Percentiles rank a stretch among this genome's conserved stretches.
phyloP scores from a whole-genome alignment of 2,888 invertebrate species.

The Lochmaea crataegi region DNA sequence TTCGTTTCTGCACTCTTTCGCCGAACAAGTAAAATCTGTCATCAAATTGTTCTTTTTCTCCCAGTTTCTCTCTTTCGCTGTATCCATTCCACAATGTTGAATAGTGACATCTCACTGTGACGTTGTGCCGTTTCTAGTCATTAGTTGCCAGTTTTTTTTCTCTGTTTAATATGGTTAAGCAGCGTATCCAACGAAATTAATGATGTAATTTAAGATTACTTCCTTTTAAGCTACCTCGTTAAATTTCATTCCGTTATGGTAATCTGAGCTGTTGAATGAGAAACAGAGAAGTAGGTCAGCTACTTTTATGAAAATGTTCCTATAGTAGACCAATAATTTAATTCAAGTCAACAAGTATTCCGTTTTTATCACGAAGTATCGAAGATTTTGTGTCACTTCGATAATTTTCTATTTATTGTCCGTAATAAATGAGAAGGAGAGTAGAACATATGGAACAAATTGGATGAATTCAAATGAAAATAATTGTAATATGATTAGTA shows the following conservation, averaged over 20 bases:
- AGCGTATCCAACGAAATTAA: not conserved
- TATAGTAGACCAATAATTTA: not conserved
- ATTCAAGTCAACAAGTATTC: not conserved
- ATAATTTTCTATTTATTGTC: too few relatives aligned
- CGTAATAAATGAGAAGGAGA: too few relatives aligned
- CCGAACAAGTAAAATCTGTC: not conserved
- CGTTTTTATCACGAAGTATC: not conserved
- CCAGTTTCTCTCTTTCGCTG: not conserved
- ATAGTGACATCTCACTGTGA: not conserved
- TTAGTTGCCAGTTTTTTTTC: not conserved
- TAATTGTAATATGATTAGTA: too few relatives aligned
- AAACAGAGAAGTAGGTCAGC: conserved; percentile 6
- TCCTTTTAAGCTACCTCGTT: conserved; percentile 1
- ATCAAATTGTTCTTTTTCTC: not conserved
- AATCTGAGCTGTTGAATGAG: not conserved
- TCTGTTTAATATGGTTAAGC: not conserved
- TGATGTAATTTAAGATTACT: not conserved
- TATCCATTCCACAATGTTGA: not conserved
- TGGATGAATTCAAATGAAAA: too few relatives aligned
- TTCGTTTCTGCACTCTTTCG: not conserved
- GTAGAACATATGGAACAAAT: too few relatives aligned
- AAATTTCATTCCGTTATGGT: not conserved
- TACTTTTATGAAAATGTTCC: not conserved
- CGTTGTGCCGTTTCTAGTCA: not conserved
- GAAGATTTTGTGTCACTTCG: too few relatives aligned